A percentile compares a stretch with the other conserved stretches of the same genome.
These are phyloP conservation scores for Propithecus deckenii DNA, from an alignment of 2,797 vertebrate genomes.

Conservation along the genomic window DNA sequence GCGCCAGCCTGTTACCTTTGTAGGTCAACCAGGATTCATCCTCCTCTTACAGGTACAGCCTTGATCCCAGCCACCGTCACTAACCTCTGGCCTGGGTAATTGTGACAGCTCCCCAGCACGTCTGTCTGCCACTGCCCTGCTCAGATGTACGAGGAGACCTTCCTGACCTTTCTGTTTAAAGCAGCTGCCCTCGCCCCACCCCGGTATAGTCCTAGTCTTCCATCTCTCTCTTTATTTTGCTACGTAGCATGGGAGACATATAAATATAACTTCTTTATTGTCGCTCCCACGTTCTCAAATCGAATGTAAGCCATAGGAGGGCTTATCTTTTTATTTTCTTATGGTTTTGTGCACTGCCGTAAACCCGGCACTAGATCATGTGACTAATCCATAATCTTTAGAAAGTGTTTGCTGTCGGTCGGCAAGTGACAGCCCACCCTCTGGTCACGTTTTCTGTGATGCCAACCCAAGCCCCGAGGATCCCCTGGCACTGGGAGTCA, in stretches of 20 bases:
- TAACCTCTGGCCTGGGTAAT: neutral
- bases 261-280: neutral
- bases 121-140: neutral
- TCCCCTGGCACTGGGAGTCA: neutral
- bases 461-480: neutral
- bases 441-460: neutral
- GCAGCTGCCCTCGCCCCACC: neutral
- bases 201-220: neutral
- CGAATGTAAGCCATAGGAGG: neutral
- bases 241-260: neutral
- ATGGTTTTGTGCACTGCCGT: neutral
- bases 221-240: neutral
- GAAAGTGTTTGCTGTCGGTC: neutral
- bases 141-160: neutral
- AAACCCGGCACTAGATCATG: neutral
- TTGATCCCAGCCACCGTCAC: rapidly evolving
- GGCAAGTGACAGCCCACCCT: neutral
- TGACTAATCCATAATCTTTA: neutral
- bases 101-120: neutral
- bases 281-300: neutral
- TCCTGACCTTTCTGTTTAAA: neutral
- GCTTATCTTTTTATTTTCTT: neutral
- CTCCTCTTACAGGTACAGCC: neutral
- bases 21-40: neutral
- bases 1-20: neutral